Evolutionary conservation across 1,140 invertebrate genomes (phyloP).

Genomic region (Anoplophora glabripennis): DNA sequence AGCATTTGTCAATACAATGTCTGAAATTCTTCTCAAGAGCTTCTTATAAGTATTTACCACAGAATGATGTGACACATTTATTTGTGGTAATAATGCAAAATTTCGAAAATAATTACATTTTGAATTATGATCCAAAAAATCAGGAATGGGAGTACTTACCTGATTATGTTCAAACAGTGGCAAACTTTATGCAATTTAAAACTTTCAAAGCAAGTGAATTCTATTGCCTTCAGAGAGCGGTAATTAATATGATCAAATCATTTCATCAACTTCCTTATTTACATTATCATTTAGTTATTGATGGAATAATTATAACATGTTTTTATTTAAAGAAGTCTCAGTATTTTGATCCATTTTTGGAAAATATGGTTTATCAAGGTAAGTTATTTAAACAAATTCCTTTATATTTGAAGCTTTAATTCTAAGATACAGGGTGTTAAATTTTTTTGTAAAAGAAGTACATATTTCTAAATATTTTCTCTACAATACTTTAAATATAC

Average conservation of each 20-base stretch:
- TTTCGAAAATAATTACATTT: slow-evolving; percentile 42
- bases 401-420: no score
- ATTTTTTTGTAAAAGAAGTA: no score
- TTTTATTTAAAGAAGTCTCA: slow-evolving; percentile 43
- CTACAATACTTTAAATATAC: no score
- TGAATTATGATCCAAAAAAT: slow-evolving; percentile 28
- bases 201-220: slow-evolving; percentile 48
- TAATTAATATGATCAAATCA: slow-evolving; percentile 50
- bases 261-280: slow-evolving; percentile 49
- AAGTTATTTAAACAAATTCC: not conserved
- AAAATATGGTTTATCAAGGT: slow-evolving; percentile 50
- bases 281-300: slow-evolving; percentile 38
- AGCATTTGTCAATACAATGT: slow-evolving; percentile 44
- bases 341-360: slow-evolving; percentile 34
- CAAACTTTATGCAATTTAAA: slow-evolving; percentile 34
- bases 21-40: slow-evolving; percentile 41
- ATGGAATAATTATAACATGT: slow-evolving; percentile 48
- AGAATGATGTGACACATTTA: slow-evolving; percentile 35
- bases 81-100: slow-evolving; percentile 41
- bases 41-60: slow-evolving; percentile 31
- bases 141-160: slow-evolving; percentile 42
- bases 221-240: slow-evolving; percentile 41
- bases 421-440: no score
- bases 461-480: no score
- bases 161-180: slow-evolving; percentile 40